Conservation (phyloP, 1,140 invertebrate species). For the Aphelenchoides avenae region DNA sequence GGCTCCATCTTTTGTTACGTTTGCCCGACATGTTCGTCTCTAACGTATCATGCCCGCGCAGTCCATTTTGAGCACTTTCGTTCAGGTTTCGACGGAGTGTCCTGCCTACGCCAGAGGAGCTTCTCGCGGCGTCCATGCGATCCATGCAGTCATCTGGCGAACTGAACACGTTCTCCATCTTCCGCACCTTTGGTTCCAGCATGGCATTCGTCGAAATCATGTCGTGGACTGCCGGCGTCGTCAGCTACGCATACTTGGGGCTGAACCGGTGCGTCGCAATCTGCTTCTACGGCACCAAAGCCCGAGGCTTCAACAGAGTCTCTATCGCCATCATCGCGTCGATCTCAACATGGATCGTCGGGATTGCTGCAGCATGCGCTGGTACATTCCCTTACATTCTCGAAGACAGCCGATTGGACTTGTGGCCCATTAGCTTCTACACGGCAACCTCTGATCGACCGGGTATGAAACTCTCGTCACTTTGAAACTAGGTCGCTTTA, state of each 20-base stretch:
- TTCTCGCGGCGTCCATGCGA: neutral
- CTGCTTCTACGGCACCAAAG: slow-evolving; percentile 53
- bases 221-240: slow-evolving; percentile 50
- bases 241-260: slow-evolving; percentile 14
- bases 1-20: too few relatives aligned
- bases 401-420: slow-evolving; percentile 17
- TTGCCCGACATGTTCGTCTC: too few relatives aligned
- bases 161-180: neutral
- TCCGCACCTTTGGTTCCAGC: slow-evolving; percentile 15
- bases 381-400: slow-evolving; percentile 47
- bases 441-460: slow-evolving; percentile 8
- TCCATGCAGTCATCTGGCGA: slow-evolving; percentile 4
- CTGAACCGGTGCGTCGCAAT: slow-evolving; percentile 51
- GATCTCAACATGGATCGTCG: slow-evolving; percentile 47
- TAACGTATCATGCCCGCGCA: too few relatives aligned
- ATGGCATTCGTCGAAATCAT: slow-evolving; percentile 50
- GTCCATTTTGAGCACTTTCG: too few relatives aligned
- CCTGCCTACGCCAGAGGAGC: slow-evolving; percentile 6
- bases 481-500: slow-evolving; percentile 1
- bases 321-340: slow-evolving; percentile 46
- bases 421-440: slow-evolving; percentile 42
- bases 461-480: neutral
- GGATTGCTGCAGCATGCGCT: slow-evolving; percentile 39
- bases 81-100: slow-evolving; percentile 4
- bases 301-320: slow-evolving; percentile 49